These are phyloP conservation scores for Triplophysa tibetana DNA, from an alignment of 2,113 vertebrate species.

Conservation along the genomic window DNA sequence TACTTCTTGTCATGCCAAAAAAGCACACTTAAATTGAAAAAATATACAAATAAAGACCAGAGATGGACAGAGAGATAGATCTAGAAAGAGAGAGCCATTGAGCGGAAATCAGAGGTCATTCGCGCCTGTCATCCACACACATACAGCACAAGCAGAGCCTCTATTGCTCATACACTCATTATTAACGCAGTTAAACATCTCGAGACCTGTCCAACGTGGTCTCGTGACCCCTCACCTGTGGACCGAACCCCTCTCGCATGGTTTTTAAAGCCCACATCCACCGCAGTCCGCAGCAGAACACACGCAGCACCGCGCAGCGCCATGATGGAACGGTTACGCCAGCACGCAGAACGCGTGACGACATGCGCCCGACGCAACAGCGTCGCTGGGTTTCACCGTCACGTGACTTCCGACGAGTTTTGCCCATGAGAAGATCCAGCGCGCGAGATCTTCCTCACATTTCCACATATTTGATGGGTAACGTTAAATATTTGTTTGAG, in stretches of 20 bases:
- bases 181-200: background rate
- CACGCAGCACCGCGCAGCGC: conserved; percentile 61
- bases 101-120: background rate
- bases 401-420: conserved; percentile 2
- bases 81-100: background rate
- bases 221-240: conserved; percentile 61
- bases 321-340: conserved; percentile 63
- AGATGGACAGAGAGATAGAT: background rate
- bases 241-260: conserved; percentile 61
- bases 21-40: too few species aligned
- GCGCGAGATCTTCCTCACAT: conserved; percentile 5
- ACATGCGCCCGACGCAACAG: conserved; percentile 59
- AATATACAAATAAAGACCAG: too few species aligned
- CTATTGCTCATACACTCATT: background rate
- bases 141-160: background rate
- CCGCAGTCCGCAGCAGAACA: conserved; percentile 32
- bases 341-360: background rate
- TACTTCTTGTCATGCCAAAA: too few species aligned
- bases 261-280: conserved; percentile 64
- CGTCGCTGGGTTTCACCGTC: background rate
- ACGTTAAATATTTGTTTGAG: background rate
- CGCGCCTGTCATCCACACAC: background rate
- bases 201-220: background rate
- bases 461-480: conserved; percentile 3
- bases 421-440: background rate